phyloP scores from a whole-genome alignment of 2,888 invertebrate genomes.

The Tuberolachnus salignus region DNA sequence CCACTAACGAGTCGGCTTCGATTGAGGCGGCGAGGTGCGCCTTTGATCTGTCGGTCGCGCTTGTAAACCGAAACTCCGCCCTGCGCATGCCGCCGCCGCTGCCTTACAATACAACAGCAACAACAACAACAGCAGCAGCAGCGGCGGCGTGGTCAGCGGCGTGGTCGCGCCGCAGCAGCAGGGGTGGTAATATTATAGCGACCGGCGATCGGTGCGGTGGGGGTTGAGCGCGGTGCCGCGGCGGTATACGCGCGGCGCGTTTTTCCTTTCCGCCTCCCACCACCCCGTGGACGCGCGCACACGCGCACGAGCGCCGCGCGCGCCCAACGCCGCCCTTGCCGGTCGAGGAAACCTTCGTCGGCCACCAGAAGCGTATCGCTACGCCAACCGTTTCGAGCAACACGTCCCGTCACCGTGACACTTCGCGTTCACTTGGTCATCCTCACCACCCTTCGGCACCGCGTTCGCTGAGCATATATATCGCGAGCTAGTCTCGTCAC shows the following conservation, averaged over 20 bases:
- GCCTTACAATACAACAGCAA: neutral
- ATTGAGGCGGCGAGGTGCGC: conserved; percentile 1
- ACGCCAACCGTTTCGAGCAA: neutral
- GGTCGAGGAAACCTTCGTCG: neutral
- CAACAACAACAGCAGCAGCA: too few species aligned
- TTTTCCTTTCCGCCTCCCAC: conserved; percentile 20
- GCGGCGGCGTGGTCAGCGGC: too few species aligned
- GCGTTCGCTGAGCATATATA: neutral
- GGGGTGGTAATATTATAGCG: too few species aligned
- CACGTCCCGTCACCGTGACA: neutral
- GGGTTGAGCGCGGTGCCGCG: neutral
- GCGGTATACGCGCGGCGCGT: neutral
- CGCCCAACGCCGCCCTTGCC: conserved; percentile 8
- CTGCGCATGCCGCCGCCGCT: neutral
- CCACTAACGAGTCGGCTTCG: conserved; percentile 33
- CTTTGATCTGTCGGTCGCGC: conserved; percentile 24
- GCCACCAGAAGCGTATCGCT: neutral
- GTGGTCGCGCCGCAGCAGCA: too few species aligned
- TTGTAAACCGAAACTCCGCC: conserved; percentile 42
- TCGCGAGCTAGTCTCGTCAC: too few species aligned
- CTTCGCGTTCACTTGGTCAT: too few species aligned
- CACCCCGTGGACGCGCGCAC: neutral
- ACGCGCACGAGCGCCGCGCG: neutral
- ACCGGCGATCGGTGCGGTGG: neutral
- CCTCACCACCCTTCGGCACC: too few species aligned